These are phyloP conservation scores for Pseudomyrmex concolor DNA, from an alignment of 1,140 invertebrate species.

Conservation along the genomic window DNA sequence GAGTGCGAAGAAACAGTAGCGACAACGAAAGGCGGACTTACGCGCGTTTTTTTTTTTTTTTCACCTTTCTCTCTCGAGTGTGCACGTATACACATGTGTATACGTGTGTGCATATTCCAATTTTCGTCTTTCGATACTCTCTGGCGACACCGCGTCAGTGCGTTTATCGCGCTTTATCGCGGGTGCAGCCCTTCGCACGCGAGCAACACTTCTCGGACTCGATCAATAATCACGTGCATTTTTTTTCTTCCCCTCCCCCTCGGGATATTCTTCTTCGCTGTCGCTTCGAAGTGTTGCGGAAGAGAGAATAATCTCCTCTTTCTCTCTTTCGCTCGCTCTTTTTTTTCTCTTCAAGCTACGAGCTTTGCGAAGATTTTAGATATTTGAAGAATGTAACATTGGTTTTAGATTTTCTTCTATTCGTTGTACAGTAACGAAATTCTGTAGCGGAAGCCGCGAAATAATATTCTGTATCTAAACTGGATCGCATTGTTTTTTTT, in stretches of 20 bases:
- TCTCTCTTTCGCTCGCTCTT: too few species aligned
- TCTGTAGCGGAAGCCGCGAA: neutral
- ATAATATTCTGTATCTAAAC: neutral
- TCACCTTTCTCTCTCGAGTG: neutral
- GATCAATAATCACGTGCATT: constrained; percentile 27
- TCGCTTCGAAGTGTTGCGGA: neutral
- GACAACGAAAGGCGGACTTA: neutral
- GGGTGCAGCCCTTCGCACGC: neutral
- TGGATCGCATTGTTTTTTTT: neutral
- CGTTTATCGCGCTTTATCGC: neutral
- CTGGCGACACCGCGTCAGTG: too few species aligned
- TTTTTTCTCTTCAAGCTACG: too few species aligned
- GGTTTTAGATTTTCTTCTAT: neutral
- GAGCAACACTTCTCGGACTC: constrained; percentile 4
- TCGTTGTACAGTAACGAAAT: neutral
- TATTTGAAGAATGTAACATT: neutral
- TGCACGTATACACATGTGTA: neutral
- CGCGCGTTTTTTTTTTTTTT: too few species aligned
- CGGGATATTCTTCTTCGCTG: constrained; percentile 11
- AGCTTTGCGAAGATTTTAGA: neutral
- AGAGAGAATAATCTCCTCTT: neutral
- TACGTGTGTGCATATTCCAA: neutral
- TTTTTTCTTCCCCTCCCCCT: too few species aligned
- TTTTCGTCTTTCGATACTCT: neutral
- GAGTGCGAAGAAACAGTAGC: constrained; percentile 67